Percentiles rank a stretch among this genome's conserved stretches.
These are phyloP conservation scores for Aelia acuminata DNA, from an alignment of 2,888 invertebrate species.

Conservation along the genomic window DNA sequence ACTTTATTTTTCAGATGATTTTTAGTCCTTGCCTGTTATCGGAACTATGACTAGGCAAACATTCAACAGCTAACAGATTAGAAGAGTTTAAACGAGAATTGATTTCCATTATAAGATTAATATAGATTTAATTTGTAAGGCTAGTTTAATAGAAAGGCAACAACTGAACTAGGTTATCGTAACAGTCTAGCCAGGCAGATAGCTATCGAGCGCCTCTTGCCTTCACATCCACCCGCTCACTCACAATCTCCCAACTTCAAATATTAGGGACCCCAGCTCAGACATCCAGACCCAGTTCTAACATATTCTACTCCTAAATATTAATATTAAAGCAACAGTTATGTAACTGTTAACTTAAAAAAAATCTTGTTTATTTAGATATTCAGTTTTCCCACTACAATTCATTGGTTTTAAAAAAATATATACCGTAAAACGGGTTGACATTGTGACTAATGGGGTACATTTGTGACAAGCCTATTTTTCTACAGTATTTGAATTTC, in stretches of 20 bases:
- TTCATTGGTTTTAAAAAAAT: too few species aligned
- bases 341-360: too few species aligned
- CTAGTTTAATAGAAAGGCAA: not conserved
- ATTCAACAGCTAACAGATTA: not conserved
- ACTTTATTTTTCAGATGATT: not conserved
- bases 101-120: not conserved
- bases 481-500: too few species aligned
- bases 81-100: not conserved
- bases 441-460: too few species aligned
- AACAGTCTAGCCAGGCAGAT: not conserved
- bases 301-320: too few species aligned
- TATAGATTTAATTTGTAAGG: not conserved
- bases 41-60: not conserved
- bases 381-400: too few species aligned
- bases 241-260: not conserved
- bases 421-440: too few species aligned
- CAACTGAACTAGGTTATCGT: not conserved
- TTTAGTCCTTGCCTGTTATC: not conserved
- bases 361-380: too few species aligned
- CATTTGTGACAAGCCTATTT: too few species aligned
- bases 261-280: not conserved
- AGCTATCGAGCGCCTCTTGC: not conserved
- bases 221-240: not conserved
- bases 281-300: too few species aligned
- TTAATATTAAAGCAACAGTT: too few species aligned